Base-by-base conservation (phyloP, 2,113 vertebrate genomes). In the Salvelinus fontinalis region DNA sequence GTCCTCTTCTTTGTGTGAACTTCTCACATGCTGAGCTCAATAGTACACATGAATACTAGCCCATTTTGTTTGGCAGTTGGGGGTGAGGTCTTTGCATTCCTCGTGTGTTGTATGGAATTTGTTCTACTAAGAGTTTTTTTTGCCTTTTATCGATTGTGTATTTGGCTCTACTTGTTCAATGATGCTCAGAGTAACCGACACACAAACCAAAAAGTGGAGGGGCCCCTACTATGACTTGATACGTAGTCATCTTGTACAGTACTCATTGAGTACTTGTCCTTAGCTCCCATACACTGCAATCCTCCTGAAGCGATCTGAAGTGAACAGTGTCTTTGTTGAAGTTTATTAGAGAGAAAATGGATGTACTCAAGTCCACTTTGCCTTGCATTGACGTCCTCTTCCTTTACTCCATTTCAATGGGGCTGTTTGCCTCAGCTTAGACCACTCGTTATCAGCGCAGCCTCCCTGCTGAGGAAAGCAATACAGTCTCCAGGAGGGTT, bases 21-120 rank as follows among this genome's bases (percentile, higher is more conserved):
- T 22, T n/a, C 20, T 60, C 59, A 68, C 51, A 78, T n/a, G 75
- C 83, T 72, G 78, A 64, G 60, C 60, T 71, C 76, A 68, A 70
- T 83, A 51, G 69, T 70, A 78, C 7, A 57, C 73, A 3, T 67
- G 62, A 67, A 78, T 73, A 70, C 83, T 49, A 16, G n/a, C 60
- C 18, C 8, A 31, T 49, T 34, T 68, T 44, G 62, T 73, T 39
- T 27, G 67, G 70, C 54, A n/a, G 62, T 71, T 39, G 49, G 65
- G 62, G 73, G 69, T 26, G 59, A 88, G 85, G 82, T 90, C 87
- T 89, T 87, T 89, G 90, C 88, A 87, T 90, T 87, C 86, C 71
- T 74, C 39, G 81, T 75, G 82, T 82, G 79, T 65, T 34, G 84
- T 79, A 82, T 71, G 67, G 82, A 64, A 75, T 68, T 62, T 83